These are phyloP conservation scores for Pollimyrus isidori DNA, from an alignment of 2,113 vertebrate species.

Conservation along the genomic window DNA sequence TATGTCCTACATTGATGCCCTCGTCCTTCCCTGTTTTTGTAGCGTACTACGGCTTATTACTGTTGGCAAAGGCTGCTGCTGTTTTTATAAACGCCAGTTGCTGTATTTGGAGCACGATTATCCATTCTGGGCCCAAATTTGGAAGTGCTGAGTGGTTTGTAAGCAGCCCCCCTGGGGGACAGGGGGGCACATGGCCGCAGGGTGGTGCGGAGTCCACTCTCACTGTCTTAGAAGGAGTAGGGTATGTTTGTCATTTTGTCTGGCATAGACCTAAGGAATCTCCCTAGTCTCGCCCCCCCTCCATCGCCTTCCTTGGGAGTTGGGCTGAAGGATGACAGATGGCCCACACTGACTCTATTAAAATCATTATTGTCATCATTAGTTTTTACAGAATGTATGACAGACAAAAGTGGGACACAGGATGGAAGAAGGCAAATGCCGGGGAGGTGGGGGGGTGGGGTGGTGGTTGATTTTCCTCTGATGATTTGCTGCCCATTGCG, in stretches of 20 bases:
- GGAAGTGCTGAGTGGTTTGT: neutral
- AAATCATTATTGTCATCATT: conserved; percentile 26
- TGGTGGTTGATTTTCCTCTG: neutral
- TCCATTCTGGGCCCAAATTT: neutral
- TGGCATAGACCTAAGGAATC: neutral
- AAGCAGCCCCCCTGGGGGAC: neutral
- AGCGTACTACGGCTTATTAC: neutral
- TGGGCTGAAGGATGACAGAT: conserved; percentile 15
- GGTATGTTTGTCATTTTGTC: neutral
- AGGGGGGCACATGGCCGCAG: neutral
- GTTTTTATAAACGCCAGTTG: neutral
- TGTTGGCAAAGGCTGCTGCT: neutral
- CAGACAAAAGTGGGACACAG: neutral
- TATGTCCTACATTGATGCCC: neutral
- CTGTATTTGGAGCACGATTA: neutral
- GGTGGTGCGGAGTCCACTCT: neutral
- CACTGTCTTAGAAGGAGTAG: neutral
- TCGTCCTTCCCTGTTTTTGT: neutral
- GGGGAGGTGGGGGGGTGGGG: neutral
- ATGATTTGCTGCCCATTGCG: neutral
- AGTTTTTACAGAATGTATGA: conserved; percentile 12
- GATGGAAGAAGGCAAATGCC: neutral
- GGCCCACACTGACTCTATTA: conserved; percentile 19
- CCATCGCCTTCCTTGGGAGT: neutral
- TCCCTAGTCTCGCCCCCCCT: neutral